Base-by-base conservation (phyloP, 2,797 vertebrate species). In the Meda fulgida region DNA sequence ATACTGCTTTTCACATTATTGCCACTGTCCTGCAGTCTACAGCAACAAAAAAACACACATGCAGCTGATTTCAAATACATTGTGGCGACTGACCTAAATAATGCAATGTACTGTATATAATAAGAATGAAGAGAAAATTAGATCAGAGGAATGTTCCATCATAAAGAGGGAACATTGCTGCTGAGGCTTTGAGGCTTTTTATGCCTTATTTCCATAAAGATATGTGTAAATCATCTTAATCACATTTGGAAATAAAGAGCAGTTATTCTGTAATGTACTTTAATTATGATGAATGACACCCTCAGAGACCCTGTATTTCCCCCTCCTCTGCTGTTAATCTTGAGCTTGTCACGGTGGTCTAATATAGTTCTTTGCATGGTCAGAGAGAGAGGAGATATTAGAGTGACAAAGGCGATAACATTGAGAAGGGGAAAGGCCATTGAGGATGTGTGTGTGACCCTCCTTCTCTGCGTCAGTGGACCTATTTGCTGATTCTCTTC, bases 401-500 rank as follows among this genome's bases (percentile, higher is more conserved):
- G 38, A 65, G 55, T 29, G 58, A 73, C 72, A 84, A 71, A 79
- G 84, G 40, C 26, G 9, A 69, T 48, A 78, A 46, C 55, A 80
- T 78, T 76, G n/a, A 78, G 84, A 48, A 66, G n/a, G 21, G 8
- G 65, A 70, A 84, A 84, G 66, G 86, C 73, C 26, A 53, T 66
- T 90, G 40, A 88, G 84, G 65, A 78, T 80, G 89, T 71, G 83
- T 66, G 84, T 58, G 65, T 76, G 46, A 70, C 88, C 91, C 89
- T 90, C 80, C 84, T 90, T 93, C 92, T 87, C 91, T 93, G 91
- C 92, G 91, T 95, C 94, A 94, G 92, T 94, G 92, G 87, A 89
- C 88, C 90, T 94, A 94, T 94, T 94, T 93, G 93, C 91, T 89
- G 93, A 90, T 89, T 93, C 90, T 91, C 89, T 86, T 90, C 91